Evolutionary conservation across 2,113 vertebrate genomes (phyloP).

Genomic region (Callithrix jacchus): DNA sequence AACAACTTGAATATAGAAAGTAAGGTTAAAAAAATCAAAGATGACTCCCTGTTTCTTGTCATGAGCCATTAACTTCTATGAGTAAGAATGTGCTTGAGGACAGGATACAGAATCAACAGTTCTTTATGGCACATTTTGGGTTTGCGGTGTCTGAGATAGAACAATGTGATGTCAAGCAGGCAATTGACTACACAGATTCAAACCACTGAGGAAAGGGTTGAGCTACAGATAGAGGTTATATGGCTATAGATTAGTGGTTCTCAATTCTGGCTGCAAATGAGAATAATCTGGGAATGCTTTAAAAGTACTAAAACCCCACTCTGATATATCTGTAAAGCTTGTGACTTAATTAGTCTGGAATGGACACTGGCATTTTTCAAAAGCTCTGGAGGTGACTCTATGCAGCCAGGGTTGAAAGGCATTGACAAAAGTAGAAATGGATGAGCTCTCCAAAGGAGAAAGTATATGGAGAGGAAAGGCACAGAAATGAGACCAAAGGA

Average conservation of each 20-base stretch:
- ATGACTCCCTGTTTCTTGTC: background rate
- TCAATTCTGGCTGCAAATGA: background rate
- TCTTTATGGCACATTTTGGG: background rate
- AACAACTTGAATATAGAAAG: background rate
- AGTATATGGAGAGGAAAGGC: background rate
- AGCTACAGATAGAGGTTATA: background rate
- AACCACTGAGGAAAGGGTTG: background rate
- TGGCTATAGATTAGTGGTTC: background rate
- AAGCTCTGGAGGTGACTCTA: background rate
- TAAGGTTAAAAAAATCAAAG: background rate
- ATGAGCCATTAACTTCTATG: background rate
- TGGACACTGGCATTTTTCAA: background rate
- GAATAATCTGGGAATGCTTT: background rate
- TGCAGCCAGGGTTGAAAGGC: background rate
- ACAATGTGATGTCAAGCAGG: background rate
- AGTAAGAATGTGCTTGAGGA: background rate
- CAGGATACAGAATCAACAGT: background rate
- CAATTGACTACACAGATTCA: background rate
- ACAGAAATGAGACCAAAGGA: background rate
- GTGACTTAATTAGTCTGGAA: background rate
- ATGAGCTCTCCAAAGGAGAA: background rate
- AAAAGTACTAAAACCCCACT: background rate
- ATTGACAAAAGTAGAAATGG: background rate
- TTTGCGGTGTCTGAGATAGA: background rate
- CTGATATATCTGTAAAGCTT: background rate